Evolutionary conservation across 2,797 vertebrate genomes (phyloP).

Genomic region (Paratrypauchen microcephalus): DNA sequence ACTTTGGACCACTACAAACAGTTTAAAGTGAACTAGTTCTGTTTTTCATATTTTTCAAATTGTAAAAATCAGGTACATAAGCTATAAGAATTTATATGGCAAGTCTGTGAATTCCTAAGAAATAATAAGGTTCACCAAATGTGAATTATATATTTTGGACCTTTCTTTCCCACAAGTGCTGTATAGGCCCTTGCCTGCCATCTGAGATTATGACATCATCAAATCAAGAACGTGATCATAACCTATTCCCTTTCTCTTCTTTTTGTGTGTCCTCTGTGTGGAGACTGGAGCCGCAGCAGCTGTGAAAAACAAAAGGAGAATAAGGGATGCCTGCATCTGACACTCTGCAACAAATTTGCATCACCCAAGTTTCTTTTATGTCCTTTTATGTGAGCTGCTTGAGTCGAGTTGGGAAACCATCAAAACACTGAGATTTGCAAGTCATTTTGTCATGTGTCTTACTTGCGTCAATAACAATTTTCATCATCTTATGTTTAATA

Average conservation of each 20-base stretch:
- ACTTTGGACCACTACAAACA: too few relatives aligned
- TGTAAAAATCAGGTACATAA: too few relatives aligned
- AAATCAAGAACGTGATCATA: too few relatives aligned
- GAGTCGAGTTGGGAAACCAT: constrained; percentile 16
- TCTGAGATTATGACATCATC: too few relatives aligned
- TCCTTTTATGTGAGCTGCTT: constrained; percentile 28
- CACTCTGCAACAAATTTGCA: constrained; percentile 49
- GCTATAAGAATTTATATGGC: too few relatives aligned
- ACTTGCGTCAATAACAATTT: neutral
- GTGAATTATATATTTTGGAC: too few relatives aligned
- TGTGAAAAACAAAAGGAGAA: constrained; percentile 23
- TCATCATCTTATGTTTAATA: neutral
- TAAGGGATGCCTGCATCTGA: constrained; percentile 32
- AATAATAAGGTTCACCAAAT: too few relatives aligned
- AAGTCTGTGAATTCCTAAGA: too few relatives aligned
- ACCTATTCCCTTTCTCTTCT: constrained; percentile 22
- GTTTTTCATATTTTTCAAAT: too few relatives aligned
- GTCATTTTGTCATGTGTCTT: constrained; percentile 17
- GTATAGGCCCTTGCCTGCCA: too few relatives aligned
- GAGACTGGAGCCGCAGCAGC: constrained; percentile 36
- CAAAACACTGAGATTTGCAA: constrained; percentile 20
- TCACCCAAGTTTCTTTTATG: constrained; percentile 46
- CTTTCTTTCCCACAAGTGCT: too few relatives aligned
- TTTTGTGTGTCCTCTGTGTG: constrained; percentile 41
- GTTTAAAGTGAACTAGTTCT: too few relatives aligned